Conservation (phyloP, 1,140 invertebrate species). For the Cotesia typhae region DNA sequence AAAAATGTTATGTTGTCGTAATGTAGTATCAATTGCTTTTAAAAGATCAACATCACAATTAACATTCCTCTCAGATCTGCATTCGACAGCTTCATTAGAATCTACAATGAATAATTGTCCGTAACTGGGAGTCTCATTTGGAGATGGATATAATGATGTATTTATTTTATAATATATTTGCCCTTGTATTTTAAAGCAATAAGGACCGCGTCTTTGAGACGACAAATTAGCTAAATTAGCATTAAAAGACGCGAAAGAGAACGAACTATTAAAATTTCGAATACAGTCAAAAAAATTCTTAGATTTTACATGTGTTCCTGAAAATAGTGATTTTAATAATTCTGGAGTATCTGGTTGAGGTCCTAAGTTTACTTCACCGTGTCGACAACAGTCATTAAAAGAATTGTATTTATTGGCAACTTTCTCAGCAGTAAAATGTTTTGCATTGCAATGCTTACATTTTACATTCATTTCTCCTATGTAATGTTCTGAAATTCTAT, state of each 20-base stretch:
- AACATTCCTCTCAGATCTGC: not conserved
- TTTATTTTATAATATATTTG: constrained; percentile 19
- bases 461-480: constrained; percentile 12
- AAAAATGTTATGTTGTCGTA: constrained; percentile 16
- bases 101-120: constrained; percentile 14
- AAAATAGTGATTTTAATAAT: constrained; percentile 11
- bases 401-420: constrained; percentile 14
- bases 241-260: constrained; percentile 27
- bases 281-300: constrained; percentile 21
- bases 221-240: constrained; percentile 26
- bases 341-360: constrained; percentile 7
- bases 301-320: constrained; percentile 16
- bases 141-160: constrained; percentile 5
- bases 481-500: constrained; percentile 12
- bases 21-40: constrained; percentile 1
- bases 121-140: constrained; percentile 6
- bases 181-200: constrained; percentile 21
- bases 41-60: constrained; percentile 2
- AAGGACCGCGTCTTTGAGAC: constrained; percentile 1
- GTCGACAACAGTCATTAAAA: constrained; percentile 25
- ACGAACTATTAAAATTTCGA: constrained; percentile 23
- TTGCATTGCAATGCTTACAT: constrained; percentile 15
- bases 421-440: constrained; percentile 12
- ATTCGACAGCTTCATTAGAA: constrained; percentile 1
- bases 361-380: not conserved